Base-by-base conservation (phyloP, 2,888 invertebrate genomes). In the Congeria kusceri region DNA sequence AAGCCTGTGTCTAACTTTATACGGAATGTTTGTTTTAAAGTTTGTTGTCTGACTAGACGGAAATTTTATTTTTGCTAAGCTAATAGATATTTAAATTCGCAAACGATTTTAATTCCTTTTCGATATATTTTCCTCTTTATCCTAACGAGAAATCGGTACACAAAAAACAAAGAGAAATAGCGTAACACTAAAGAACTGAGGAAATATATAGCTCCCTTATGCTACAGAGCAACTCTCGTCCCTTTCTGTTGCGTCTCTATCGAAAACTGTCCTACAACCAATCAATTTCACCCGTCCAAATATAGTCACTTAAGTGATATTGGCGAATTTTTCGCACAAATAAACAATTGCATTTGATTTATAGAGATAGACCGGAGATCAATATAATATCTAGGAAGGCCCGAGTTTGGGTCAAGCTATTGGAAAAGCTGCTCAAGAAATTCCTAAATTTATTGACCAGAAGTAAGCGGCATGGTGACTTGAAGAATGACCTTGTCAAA, bases 341-440 rank as follows among this genome's bases (percentile, higher is more conserved):
- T 77, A 77, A 81, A 81, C 81, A 81, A 81, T 73, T 65, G 81
- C 49, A 67, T 74, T 77, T 81, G 81, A 81, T 81, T 81, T 81
- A 81, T 81, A 53, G 81, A 70, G 70, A 67, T 77, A 72, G 67
- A 59, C 67, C 28, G 25, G 20, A 47, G 72, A 77, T 77, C 77
- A 72, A 77, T 77, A 72, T 39, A 66, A 56, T 65, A 67, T 77
- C 77, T 77, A 62, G 46, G 57, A 57, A 53, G 46, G 68, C 62
- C 29, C 68, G 59, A 56, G 56, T 67, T 59, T 7, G 57, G 72
- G 77, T 77, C 77, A 77, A 28, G 20, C 64, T 20, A 53, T 53
- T 53, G 20, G 23, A 23, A 53, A 72, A 56, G 46, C 67, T 61
- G 63, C 77, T 57, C 44, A 49, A 32, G 67, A 77, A 77, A 63